phyloP scores from a whole-genome alignment of 2,797 vertebrate genomes.

The Valencia hispanica region DNA sequence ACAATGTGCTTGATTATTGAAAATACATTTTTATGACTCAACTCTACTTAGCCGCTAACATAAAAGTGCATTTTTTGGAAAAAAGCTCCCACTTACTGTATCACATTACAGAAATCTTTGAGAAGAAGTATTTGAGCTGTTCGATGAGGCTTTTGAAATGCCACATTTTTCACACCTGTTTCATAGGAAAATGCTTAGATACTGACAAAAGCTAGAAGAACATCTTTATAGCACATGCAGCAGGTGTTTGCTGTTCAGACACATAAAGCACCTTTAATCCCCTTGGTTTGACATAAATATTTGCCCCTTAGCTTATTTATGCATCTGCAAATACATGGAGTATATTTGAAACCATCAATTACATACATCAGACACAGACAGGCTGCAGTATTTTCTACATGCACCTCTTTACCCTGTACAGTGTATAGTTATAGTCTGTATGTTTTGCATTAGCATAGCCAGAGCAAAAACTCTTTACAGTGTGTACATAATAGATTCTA shows the following conservation, averaged over 20 bases:
- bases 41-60: background rate
- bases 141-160: background rate
- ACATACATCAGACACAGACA: background rate
- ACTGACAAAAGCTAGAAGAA: background rate
- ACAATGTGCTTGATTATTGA: background rate
- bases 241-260: constrained; percentile 1
- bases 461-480: background rate
- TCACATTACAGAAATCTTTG: background rate
- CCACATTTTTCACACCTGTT: background rate
- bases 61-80: background rate
- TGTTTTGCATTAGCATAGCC: background rate
- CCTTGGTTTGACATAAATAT: background rate
- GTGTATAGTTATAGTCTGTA: background rate
- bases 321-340: background rate
- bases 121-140: background rate
- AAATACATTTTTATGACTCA: background rate
- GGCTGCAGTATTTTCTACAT: background rate
- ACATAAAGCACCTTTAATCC: constrained; percentile 11
- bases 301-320: constrained; percentile 9
- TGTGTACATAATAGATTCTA: background rate
- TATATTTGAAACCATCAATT: constrained; percentile 5
- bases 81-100: background rate
- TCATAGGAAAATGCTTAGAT: background rate
- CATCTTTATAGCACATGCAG: background rate
- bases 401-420: background rate